phyloP scores from a whole-genome alignment of 2,797 vertebrate species.

The Okamejei kenojei region DNA sequence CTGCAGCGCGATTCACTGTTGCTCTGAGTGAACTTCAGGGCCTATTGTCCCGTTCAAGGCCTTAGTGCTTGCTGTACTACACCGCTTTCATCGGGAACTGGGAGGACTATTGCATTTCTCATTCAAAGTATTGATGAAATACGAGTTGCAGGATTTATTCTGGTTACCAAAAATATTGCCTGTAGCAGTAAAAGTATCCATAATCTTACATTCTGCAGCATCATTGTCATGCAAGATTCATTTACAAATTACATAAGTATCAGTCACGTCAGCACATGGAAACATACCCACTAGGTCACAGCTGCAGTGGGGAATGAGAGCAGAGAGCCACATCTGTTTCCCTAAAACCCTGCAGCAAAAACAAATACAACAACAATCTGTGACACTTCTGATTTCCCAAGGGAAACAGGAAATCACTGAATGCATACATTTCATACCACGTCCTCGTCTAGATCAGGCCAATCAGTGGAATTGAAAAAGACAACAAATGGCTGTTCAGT shows the following conservation, averaged over 20 bases:
- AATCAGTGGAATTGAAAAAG: slow-evolving; percentile 30
- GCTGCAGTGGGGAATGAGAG: slow-evolving; percentile 9
- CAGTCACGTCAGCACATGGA: slow-evolving; percentile 21
- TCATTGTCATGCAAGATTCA: background rate
- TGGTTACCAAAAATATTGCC: slow-evolving; percentile 18
- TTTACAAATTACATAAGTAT: slow-evolving; percentile 22
- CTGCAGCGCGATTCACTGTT: background rate
- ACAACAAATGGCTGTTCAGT: slow-evolving; percentile 21
- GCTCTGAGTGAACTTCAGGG: background rate
- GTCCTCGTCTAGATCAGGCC: slow-evolving; percentile 16
- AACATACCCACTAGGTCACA: slow-evolving; percentile 32
- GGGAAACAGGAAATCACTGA: slow-evolving; percentile 16
- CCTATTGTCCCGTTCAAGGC: no score
- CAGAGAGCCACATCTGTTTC: slow-evolving; percentile 36
- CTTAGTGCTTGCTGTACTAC: background rate
- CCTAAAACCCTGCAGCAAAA: slow-evolving; percentile 35
- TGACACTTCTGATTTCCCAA: slow-evolving; percentile 31
- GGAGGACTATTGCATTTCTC: background rate
- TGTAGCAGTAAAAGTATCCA: background rate
- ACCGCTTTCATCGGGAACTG: background rate
- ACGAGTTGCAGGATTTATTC: background rate
- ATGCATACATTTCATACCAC: slow-evolving; percentile 34
- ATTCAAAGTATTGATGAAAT: background rate
- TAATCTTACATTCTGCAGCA: background rate
- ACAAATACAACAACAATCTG: slow-evolving; percentile 37